Evolutionary conservation across 2,797 vertebrate species (phyloP), one percentile per base, ranked within the genome.

Genomic region (Staurois parvus): DNA sequence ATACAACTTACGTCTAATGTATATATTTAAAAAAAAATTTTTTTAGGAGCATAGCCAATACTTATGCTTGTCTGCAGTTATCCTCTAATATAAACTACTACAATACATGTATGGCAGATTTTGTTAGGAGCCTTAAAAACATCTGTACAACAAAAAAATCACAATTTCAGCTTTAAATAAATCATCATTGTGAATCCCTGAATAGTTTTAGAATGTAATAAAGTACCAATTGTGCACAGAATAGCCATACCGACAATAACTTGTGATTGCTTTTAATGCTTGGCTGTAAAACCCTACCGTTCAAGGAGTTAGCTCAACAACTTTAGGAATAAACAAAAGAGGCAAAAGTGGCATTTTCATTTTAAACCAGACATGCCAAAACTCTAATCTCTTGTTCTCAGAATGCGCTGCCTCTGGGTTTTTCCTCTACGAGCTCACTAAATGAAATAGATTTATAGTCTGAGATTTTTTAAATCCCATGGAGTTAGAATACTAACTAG

Each of bases 381-480:
- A 69, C 85, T 83, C 80, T 83, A 87, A 87, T 87, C 85, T 87
- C 80, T 79, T 83, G 75, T 83, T 79, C 85, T 87, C 69, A 28
- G 76, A 72, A 83, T 79, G 85, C 75, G 68, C 69, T 83, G 85
- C 85, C 85, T 87, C 75, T 83, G 85, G 85, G 80, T 79, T 83
- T 74, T 87, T 87, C 69, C 76, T 87, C 69, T 74, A 40, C 69
- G n/a, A 87, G 76, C 40, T 87, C 81, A 75, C 76, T 87, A 87
- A 87, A 87, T 87, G 56, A 83, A 87, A 87, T 83, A 87, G 81
- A 87, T 87, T 87, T 87, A 87, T 79, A 86, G 85, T 73, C 69
- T 59, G 74, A 59, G 73, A 56, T 86, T 87, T 78, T 82, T 73
- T 72, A 74, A 83, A 83, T 87, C 75, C 85, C 75, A 87, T 87